phyloP scores from a whole-genome alignment of 2,797 vertebrate genomes.

The Brachyalestes nurse region DNA sequence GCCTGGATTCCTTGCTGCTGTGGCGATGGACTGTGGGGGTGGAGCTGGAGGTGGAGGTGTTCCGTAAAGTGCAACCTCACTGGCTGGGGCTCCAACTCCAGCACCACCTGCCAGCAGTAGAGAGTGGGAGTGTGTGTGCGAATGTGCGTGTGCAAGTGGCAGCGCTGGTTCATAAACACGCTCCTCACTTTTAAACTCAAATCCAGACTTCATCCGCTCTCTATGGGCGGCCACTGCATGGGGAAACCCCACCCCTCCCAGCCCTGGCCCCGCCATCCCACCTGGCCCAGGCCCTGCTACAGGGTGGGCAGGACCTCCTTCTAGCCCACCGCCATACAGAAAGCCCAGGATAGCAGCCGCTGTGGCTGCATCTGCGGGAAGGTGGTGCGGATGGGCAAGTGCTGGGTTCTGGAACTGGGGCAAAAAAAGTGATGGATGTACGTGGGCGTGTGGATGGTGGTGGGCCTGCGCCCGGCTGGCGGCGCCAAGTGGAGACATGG shows the following conservation, averaged over 20 bases:
- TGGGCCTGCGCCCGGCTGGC: conserved; percentile 83
- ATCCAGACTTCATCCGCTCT: conserved; percentile 92
- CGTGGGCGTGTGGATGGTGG: conserved; percentile 67
- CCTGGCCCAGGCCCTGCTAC: conserved; percentile 74
- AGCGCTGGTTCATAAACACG: conserved; percentile 80
- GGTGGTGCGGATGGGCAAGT: conserved; percentile 76
- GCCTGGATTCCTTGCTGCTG: conserved; percentile 80
- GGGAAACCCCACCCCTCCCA: conserved; percentile 85
- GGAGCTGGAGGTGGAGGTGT: conserved; percentile 77
- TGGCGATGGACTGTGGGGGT: conserved; percentile 70
- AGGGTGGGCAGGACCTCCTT: conserved; percentile 82
- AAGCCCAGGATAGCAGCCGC: conserved; percentile 95
- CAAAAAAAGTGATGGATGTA: conserved; percentile 82
- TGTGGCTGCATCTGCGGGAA: conserved; percentile 83
- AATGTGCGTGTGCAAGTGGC: conserved; percentile 75
- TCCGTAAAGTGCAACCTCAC: conserved; percentile 80
- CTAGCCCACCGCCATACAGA: conserved; percentile 89
- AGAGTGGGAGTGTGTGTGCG: conserved; percentile 75
- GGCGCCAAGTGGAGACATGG: conserved; percentile 92
- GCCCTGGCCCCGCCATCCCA: conserved; percentile 77
- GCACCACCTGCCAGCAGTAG: conserved; percentile 73
- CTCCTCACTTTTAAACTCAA: conserved; percentile 94
- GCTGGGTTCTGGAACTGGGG: conserved; percentile 81
- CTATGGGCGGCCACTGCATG: conserved; percentile 83
- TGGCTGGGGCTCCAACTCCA: conserved; percentile 67